These are phyloP conservation scores for Microchrysa polita DNA, from an alignment of 2,888 invertebrate genomes.

Conservation along the genomic window DNA sequence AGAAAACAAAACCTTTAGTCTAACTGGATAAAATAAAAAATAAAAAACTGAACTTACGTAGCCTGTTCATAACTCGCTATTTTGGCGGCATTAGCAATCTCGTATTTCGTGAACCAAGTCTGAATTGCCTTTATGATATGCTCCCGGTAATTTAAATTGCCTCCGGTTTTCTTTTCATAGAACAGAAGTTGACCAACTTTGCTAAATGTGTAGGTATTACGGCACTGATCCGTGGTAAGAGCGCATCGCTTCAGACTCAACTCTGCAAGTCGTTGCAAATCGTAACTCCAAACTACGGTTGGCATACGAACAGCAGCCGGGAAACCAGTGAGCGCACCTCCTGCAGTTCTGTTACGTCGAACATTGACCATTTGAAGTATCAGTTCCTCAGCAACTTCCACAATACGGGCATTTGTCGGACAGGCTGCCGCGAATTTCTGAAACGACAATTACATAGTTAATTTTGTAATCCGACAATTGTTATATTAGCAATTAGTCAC, in stretches of 20 bases:
- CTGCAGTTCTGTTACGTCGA: slow-evolving; percentile 50
- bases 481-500: slow-evolving; percentile 27
- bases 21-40: no score
- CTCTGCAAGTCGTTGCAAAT: slow-evolving; percentile 51
- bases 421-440: slow-evolving; percentile 41
- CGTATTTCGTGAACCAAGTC: slow-evolving; percentile 9
- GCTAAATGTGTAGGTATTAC: slow-evolving; percentile 49
- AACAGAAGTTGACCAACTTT: slow-evolving; percentile 22
- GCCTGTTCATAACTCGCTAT: not conserved
- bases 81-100: slow-evolving; percentile 23
- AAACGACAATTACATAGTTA: no score
- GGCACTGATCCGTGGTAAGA: slow-evolving; percentile 50
- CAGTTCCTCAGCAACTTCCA: slow-evolving; percentile 41
- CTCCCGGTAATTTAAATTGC: slow-evolving; percentile 51
- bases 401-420: slow-evolving; percentile 41
- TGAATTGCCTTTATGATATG: slow-evolving; percentile 23
- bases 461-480: no score
- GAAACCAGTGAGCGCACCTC: slow-evolving; percentile 48
- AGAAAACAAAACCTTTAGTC: not conserved
- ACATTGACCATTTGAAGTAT: slow-evolving; percentile 50
- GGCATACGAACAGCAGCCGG: slow-evolving; percentile 51
- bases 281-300: slow-evolving; percentile 51
- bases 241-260: slow-evolving; percentile 51
- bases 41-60: not conserved
- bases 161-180: slow-evolving; percentile 43